Percentiles rank a stretch among this genome's conserved stretches.
phyloP scores from a whole-genome alignment of 2,888 invertebrate genomes.

The Julus scandinavius region DNA sequence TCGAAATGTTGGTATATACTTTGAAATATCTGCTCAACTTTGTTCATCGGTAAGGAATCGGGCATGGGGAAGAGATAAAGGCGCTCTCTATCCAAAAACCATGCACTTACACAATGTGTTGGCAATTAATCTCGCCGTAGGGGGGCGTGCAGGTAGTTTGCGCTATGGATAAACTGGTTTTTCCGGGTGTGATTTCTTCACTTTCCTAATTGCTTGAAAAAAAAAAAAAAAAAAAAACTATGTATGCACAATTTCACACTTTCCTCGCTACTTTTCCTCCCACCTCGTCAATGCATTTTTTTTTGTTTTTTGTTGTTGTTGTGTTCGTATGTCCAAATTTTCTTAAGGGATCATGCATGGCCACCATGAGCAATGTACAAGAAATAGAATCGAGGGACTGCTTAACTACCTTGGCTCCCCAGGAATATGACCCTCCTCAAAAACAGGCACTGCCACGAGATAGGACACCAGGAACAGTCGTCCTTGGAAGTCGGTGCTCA shows the following conservation, averaged over 20 bases:
- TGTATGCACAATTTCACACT: constrained; percentile 45
- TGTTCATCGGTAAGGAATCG: neutral
- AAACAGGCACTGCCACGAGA: constrained; percentile 31
- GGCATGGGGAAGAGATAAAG: constrained; percentile 27
- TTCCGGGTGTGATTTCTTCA: constrained; percentile 56
- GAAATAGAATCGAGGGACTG: neutral
- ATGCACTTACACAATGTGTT: constrained; percentile 50
- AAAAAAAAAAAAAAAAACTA: neutral
- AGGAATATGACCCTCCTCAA: neutral
- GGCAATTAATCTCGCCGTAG: constrained; percentile 55
- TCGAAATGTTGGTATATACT: constrained; percentile 22
- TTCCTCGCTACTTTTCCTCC: constrained; percentile 21
- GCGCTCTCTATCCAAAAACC: constrained; percentile 4
- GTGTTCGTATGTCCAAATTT: neutral
- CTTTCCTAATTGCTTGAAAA: constrained; percentile 55
- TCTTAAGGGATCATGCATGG: neutral
- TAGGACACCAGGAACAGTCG: constrained; percentile 9
- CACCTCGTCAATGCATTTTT: constrained; percentile 19
- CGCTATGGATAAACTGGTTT: constrained; percentile 51
- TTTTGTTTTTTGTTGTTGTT: neutral
- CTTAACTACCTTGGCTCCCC: constrained; percentile 1
- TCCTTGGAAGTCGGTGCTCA: constrained; percentile 18
- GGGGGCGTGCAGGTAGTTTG: constrained; percentile 37
- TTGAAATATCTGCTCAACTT: constrained; percentile 42
- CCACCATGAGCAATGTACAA: neutral